Evolutionary conservation across 2,797 vertebrate genomes (phyloP).

Genomic region (Etheostoma perlongum): DNA sequence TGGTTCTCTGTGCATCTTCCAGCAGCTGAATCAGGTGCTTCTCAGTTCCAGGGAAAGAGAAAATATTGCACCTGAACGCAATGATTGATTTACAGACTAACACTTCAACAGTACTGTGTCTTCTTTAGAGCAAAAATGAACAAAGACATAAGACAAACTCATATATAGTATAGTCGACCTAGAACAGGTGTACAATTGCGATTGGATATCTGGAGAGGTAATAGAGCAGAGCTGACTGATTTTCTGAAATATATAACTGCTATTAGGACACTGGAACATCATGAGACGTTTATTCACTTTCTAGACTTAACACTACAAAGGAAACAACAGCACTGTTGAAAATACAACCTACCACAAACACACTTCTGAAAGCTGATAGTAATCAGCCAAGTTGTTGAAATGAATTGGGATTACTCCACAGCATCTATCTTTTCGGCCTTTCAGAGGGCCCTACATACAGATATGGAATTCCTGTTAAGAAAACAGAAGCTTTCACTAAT

Average conservation of each 20-base stretch:
- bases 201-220: background rate
- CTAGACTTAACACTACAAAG: background rate
- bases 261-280: background rate
- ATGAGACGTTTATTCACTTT: background rate
- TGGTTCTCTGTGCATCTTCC: background rate
- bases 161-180: background rate
- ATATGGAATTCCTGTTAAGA: background rate
- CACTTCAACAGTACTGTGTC: background rate
- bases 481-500: background rate
- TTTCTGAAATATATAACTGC: background rate
- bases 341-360: background rate
- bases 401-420: background rate
- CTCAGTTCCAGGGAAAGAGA: background rate
- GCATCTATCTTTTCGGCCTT: background rate
- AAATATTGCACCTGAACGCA: background rate
- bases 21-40: background rate
- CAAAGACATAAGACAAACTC: background rate
- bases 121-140: background rate
- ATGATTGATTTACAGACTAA: background rate
- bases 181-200: background rate
- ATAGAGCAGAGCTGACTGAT: background rate
- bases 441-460: background rate
- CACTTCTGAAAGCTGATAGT: background rate
- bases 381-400: background rate
- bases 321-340: background rate